Base-by-base conservation (phyloP, 2,888 invertebrate genomes). In the Escarpia spicata region DNA sequence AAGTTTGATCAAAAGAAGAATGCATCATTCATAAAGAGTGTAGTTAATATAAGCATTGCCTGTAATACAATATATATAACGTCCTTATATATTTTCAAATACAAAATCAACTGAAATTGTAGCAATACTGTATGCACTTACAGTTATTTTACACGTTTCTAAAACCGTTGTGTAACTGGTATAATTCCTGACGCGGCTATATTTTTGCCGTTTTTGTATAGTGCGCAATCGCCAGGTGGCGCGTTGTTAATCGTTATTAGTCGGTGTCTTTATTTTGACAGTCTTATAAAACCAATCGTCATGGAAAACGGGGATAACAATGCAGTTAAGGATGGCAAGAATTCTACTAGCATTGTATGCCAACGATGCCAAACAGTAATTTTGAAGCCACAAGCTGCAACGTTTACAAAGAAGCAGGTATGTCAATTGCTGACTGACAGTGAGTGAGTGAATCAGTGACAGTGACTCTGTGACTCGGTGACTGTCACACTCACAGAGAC, bases 321-420 rank as follows among this genome's bases (percentile, higher is more conserved):
- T 26, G 75, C 75, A 26, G 75, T 92, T 26, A 90, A 91, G 75
- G 93, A 93, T 31, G 94, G 94, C 19, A 93, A 93, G 92, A 94
- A 94, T 91, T 31, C 91, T 37, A 93, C 52, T n/a, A 89, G 90
- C 43, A 90, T 94, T n/a, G 26, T 92, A 31, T 94, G 94, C 58
- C 91, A 91, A 75, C 44, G 93, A 52, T 94, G 94, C 91, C 89
- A 92, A n/a, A 93, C 93, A 92, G 90, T 94, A 31, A 92, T 94
- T 37, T 91, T 94, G 91, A 93, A 90, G 26, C 93, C 94, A 19
- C 60, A 92, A 90, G 37, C 91, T 43, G 93, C 93, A 45, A 90
- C 60, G 19, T 92, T 92, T 89, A 91, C 92, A 52, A 91, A 92
- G 43, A 93, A 92, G 60, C 92, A 94, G 93, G 94, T 94, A 92